Evolutionary conservation across 1,140 invertebrate species (phyloP), one percentile per base, ranked within the genome.

Genomic region (Drosophila ironensis): DNA sequence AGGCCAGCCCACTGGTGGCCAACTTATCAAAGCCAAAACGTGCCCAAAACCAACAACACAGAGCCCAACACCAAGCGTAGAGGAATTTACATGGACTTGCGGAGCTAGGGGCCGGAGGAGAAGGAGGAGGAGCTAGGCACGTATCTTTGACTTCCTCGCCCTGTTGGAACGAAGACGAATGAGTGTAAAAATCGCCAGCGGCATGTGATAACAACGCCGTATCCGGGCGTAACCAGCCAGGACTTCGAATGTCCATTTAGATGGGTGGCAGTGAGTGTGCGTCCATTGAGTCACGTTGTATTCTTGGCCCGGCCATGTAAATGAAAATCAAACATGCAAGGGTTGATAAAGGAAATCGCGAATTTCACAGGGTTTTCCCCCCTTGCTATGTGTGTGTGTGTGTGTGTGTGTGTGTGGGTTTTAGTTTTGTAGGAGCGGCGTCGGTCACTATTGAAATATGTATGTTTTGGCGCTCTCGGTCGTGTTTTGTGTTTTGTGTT

Each of bases 271-370:
- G 35, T 56, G 12, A 60, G 17, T 64, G 53, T 68, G 47, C 69
- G 48, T 45, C 41, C 56, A 82, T 80, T 86, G 80, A 86, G 80
- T 84, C 80, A 86, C 80, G 74, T 87, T 87, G 76, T 82, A 81
- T 86, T 81, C 82, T 76, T 86, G 81, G 68, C 81, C 80, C 51
- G 72, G 40, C 50, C 68, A 88, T 88, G 81, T 87, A 88, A 88
- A 88, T 88, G 87, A 88, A 88, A 88, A 88, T 88, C 87, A 88
- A 88, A 88, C 87, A 88, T 88, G 87, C 87, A 88, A 88, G 87
- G 80, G 81, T 88, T 88, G 86, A 88, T 88, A 74, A 86, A 75
- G 69, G 86, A 87, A 86, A 88, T 88, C 86, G 80, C 86, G 53
- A 87, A 86, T 66, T 76, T 74, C 48, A 45, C 46, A 45, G 44